Percentiles rank a stretch among this genome's conserved stretches.
phyloP scores from a whole-genome alignment of 2,113 vertebrate genomes.

The Formicarius rufipectus region DNA sequence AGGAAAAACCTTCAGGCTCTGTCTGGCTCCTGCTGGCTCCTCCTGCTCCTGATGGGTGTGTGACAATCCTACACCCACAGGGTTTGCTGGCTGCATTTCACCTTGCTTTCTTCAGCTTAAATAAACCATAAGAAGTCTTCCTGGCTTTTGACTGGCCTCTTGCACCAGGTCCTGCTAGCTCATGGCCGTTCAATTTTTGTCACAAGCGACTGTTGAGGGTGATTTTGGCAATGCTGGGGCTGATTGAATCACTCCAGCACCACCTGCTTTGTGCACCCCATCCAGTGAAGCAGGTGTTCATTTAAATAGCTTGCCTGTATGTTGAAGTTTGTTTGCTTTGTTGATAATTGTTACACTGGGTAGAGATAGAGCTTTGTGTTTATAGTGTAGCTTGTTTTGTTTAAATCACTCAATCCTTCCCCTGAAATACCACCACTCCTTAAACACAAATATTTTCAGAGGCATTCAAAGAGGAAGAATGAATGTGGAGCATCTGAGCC shows the following conservation, averaged over 20 bases:
- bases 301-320: background rate
- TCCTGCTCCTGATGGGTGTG: background rate
- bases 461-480: background rate
- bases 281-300: constrained; percentile 20
- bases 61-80: background rate
- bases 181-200: background rate
- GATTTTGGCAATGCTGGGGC: background rate
- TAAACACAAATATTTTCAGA: constrained; percentile 46
- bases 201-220: background rate
- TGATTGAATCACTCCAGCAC: background rate
- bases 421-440: constrained; percentile 19
- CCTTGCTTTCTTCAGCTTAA: background rate
- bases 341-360: background rate
- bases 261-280: background rate
- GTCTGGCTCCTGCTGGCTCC: rapidly evolving
- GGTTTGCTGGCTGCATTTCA: background rate
- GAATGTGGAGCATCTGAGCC: background rate
- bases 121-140: background rate
- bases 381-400: background rate
- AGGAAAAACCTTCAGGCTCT: background rate
- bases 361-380: constrained; percentile 4
- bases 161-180: background rate
- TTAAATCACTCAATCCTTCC: background rate
- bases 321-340: constrained; percentile 6
- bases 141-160: background rate